Base-by-base conservation (phyloP, 1,140 invertebrate genomes). In the Drosophila quadrilineata region DNA sequence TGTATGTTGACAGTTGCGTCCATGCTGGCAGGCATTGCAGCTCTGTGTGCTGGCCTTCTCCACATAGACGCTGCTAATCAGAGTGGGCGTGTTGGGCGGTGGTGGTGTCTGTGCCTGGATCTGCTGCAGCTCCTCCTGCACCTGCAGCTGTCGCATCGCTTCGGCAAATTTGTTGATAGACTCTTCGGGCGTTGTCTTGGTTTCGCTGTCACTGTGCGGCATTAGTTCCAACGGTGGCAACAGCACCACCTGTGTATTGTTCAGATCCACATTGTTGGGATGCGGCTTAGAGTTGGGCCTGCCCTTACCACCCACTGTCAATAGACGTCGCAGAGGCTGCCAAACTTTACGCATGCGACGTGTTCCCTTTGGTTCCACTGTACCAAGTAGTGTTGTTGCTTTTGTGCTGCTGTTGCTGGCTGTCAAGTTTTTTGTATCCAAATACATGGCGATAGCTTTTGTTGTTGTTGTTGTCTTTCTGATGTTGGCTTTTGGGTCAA, bases 201-300 rank as follows among this genome's bases (percentile, higher is more conserved):
- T 71, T 5, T 82, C 52, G 36, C 19, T 57, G 3, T 73, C 59
- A 6, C 38, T 46, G 19, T 50, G 28, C 59, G 50, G 38, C 35
- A 57, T n/a, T n/a, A n/a, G n/a, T 6, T 58, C 49, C 6, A 35
- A 28, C 4, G 19, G 59, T 2, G 29, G 49, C 36, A 28, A 29
- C 14, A 60, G 56, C 41, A 64, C 29, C 16, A 31, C 36, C 21
- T 71, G 75, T 63, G 84, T 82, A 16, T 89, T 89, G 49, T 89
- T 89, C 22, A 89, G 80, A 70, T 89, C 79, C 49, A 89, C 80
- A 53, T 89, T 89, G 43, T 89, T 89, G 58, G 87, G 87, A 64
- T 88, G 86, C 16, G 69, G 74, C 53, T 70, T 68, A 9, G 65
- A 17, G 4, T 69, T 17, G 31, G 60, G 53, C 8, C 65, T 60